A percentile compares a stretch with the other conserved stretches of the same genome.
phyloP scores from a whole-genome alignment of 2,888 invertebrate genomes.

The Tinea semifulvella region DNA sequence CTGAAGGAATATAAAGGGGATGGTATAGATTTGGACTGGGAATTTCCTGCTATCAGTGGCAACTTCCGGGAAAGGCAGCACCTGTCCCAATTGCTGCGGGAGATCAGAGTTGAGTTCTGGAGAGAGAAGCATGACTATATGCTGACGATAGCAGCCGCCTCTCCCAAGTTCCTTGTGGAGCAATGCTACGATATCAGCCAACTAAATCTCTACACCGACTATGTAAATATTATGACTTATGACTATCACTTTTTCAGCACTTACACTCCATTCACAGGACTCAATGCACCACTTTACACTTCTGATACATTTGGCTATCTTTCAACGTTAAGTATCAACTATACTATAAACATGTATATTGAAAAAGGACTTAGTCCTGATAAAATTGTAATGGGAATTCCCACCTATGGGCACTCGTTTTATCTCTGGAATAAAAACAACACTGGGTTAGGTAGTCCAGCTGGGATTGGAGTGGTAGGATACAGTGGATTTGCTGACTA shows the following conservation, averaged over 20 bases:
- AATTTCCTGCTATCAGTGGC: slow-evolving; percentile 76
- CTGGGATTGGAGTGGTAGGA: slow-evolving; percentile 76
- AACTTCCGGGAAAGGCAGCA: slow-evolving; percentile 70
- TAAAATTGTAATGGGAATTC: slow-evolving; percentile 86
- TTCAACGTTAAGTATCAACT: slow-evolving; percentile 81
- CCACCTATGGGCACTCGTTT: slow-evolving; percentile 87
- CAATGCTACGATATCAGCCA: slow-evolving; percentile 81
- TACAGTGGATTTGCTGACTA: slow-evolving; percentile 76
- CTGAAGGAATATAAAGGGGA: slow-evolving; percentile 67
- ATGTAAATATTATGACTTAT: slow-evolving; percentile 90
- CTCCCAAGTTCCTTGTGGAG: slow-evolving; percentile 77
- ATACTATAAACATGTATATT: slow-evolving; percentile 81
- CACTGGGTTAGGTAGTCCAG: slow-evolving; percentile 74
- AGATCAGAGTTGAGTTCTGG: slow-evolving; percentile 74
- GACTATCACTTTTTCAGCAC: slow-evolving; percentile 85
- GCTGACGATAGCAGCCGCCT: slow-evolving; percentile 82
- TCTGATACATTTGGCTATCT: slow-evolving; percentile 71
- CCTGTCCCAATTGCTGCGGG: slow-evolving; percentile 77
- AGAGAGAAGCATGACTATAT: slow-evolving; percentile 68
- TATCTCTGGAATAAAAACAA: slow-evolving; percentile 73
- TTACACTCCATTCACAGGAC: slow-evolving; percentile 82
- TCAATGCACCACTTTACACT: slow-evolving; percentile 83
- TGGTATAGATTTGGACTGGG: slow-evolving; percentile 86
- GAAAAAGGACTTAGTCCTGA: slow-evolving; percentile 76
- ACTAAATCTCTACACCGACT: slow-evolving; percentile 84